Evolutionary conservation across 2,888 invertebrate species (phyloP).

Genomic region (Xylota sylvarum): DNA sequence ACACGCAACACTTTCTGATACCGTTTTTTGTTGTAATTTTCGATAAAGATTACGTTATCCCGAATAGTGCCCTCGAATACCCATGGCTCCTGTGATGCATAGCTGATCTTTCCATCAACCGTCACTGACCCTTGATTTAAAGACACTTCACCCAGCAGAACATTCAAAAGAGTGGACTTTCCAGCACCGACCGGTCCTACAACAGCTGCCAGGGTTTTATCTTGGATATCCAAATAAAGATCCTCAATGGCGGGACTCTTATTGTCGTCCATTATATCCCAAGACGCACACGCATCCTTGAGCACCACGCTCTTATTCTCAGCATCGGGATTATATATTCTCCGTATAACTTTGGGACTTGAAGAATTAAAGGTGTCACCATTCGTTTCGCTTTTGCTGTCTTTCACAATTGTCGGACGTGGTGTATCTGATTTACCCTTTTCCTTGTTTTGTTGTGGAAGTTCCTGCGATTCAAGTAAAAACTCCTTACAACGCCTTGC

Average conservation of each 20-base stretch:
- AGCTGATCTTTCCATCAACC: constrained; percentile 89
- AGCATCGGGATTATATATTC: constrained; percentile 79
- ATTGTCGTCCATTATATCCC: constrained; percentile 84
- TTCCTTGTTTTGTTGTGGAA: constrained; percentile 78
- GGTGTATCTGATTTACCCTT: constrained; percentile 43
- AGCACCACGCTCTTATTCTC: constrained; percentile 82
- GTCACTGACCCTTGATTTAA: constrained; percentile 87
- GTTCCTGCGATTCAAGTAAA: constrained; percentile 83
- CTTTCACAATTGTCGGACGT: constrained; percentile 75
- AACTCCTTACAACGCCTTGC: constrained; percentile 90
- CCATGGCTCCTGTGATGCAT: constrained; percentile 95
- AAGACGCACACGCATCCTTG: constrained; percentile 86
- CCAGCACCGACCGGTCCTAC: constrained; percentile 92
- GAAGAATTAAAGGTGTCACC: constrained; percentile 77
- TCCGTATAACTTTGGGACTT: constrained; percentile 74
- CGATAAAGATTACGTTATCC: constrained; percentile 97
- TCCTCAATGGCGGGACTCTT: constrained; percentile 81
- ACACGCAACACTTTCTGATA: constrained; percentile 86
- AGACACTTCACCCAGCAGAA: constrained; percentile 90
- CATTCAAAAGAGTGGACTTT: constrained; percentile 90
- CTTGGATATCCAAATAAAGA: constrained; percentile 85
- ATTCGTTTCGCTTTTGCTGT: constrained; percentile 79
- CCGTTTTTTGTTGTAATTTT: constrained; percentile 87
- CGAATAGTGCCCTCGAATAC: constrained; percentile 91
- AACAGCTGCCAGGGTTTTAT: constrained; percentile 84